A percentile compares a stretch with the other conserved stretches of the same genome.
Evolutionary conservation across 1,140 invertebrate species (phyloP).

Genomic region (Lasioglossum baleicum): DNA sequence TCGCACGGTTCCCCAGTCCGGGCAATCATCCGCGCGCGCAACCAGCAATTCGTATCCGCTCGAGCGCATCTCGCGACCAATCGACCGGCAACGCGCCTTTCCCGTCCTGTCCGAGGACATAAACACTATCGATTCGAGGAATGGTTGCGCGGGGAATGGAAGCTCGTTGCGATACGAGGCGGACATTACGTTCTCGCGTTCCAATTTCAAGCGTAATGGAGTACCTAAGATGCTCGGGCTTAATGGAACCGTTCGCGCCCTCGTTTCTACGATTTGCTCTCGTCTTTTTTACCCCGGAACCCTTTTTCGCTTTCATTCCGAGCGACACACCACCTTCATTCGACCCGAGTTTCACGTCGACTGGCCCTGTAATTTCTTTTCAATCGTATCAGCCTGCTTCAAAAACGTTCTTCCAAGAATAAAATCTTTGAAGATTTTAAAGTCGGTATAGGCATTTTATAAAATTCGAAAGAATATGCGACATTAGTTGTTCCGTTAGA

Average conservation of each 20-base stretch:
- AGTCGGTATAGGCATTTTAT: no score
- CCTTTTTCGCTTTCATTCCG: neutral
- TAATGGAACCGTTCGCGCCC: conserved; percentile 50
- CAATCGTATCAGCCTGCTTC: no score
- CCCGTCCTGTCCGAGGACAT: conserved; percentile 24
- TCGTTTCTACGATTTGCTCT: neutral
- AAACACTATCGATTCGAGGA: conserved; percentile 51
- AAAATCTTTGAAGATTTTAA: no score
- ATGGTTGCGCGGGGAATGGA: conserved; percentile 18
- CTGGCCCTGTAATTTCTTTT: no score
- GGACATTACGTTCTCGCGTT: conserved; percentile 48
- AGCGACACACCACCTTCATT: neutral
- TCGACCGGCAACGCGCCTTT: conserved; percentile 5
- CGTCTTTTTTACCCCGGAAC: neutral
- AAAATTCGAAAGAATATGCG: no score
- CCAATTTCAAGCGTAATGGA: conserved; percentile 60
- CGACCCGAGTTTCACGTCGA: no score
- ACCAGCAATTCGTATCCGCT: neutral
- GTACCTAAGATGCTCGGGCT: conserved; percentile 50
- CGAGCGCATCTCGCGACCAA: neutral
- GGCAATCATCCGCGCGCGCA: neutral
- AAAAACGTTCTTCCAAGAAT: no score
- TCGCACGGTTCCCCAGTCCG: neutral
- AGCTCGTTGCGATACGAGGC: conserved; percentile 34
- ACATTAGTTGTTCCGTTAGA: no score